Percentiles rank a stretch among this genome's conserved stretches.
Conservation (phyloP, 2,888 invertebrate genomes). For the Sycophila texana region DNA sequence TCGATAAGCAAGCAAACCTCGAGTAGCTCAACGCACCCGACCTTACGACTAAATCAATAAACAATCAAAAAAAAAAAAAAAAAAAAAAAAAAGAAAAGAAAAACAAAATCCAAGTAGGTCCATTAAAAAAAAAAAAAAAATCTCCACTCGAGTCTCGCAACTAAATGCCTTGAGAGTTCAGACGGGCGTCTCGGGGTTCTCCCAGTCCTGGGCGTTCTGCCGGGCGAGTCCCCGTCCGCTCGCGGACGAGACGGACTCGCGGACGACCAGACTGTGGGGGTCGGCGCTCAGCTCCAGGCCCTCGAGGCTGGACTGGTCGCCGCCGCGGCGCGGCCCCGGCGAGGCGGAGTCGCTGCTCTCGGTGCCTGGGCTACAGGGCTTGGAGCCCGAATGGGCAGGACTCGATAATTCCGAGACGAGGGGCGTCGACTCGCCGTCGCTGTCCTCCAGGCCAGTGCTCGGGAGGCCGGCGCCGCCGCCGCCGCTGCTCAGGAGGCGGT, state of each 20-base stretch:
- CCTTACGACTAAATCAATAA: too few relatives aligned
- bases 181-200: conserved; percentile 72
- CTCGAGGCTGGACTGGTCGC: conserved; percentile 18
- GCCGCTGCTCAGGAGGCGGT: conserved; percentile 60
- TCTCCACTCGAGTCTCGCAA: neutral
- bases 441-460: conserved; percentile 65
- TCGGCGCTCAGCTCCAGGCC: conserved; percentile 60
- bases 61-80: too few relatives aligned
- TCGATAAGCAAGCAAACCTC: too few relatives aligned
- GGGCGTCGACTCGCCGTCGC: conserved; percentile 84
- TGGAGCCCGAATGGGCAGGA: conserved; percentile 57
- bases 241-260: conserved; percentile 59
- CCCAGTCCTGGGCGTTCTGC: conserved; percentile 68
- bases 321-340: conserved; percentile 55
- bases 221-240: conserved; percentile 59
- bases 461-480: conserved; percentile 25
- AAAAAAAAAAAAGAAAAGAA: too few relatives aligned
- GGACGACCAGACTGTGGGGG: conserved; percentile 62
- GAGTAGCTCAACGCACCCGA: too few relatives aligned
- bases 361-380: conserved; percentile 45
- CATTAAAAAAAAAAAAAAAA: neutral
- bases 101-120: too few relatives aligned
- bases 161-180: conserved; percentile 56
- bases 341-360: conserved; percentile 63
- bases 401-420: conserved; percentile 78